Evolutionary conservation across 2,797 vertebrate species (phyloP), one percentile per base, ranked within the genome.

Genomic region (Rhinella marina): DNA sequence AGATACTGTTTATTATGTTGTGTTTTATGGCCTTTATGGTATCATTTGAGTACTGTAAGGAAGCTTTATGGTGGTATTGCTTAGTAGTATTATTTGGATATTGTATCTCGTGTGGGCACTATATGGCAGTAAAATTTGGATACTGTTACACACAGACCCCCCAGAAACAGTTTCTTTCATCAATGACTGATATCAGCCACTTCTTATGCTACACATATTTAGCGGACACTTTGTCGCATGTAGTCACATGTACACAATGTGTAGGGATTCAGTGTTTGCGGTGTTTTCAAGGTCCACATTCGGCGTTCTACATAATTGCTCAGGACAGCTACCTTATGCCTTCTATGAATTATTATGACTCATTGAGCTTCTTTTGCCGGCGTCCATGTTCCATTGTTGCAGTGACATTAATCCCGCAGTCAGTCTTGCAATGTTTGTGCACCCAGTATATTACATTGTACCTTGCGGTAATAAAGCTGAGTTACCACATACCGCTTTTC

Each of bases 351-450:
- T 72, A 32, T 72, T 70, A 68, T 9, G 70, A 41, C 29, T 73
- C 70, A 48, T 72, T 48, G 41, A 17, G 72, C 72, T 48, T 50
- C 17, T 73, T 50, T 48, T 23, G 68, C 68, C 32, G 21, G 17
- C 19, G 48, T 41, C 73, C 12, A 2, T 7, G 23, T 77, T 48
- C 73, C 17, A 41, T 80, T 61, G 16, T 32, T 21, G 25, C 25
- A 29, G 17, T 32, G 56, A 57, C 78, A 61, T 61, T 59, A 59
- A 80, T 80, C 78, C 78, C 73, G 13, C 77, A 19, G 7, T 57
- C 27, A 54, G 14, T 78, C 76, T 7, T 7, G n/a, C 25, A 9
- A 3, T 79, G 52, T 79, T 57, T 61, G 78, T 61, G 78, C 29
- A 7, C 16, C 25, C 27, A 7, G 78, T 32, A 61, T 21, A 61